Base-by-base conservation (phyloP, 2,113 vertebrate genomes). In the Anolis sagrei region DNA sequence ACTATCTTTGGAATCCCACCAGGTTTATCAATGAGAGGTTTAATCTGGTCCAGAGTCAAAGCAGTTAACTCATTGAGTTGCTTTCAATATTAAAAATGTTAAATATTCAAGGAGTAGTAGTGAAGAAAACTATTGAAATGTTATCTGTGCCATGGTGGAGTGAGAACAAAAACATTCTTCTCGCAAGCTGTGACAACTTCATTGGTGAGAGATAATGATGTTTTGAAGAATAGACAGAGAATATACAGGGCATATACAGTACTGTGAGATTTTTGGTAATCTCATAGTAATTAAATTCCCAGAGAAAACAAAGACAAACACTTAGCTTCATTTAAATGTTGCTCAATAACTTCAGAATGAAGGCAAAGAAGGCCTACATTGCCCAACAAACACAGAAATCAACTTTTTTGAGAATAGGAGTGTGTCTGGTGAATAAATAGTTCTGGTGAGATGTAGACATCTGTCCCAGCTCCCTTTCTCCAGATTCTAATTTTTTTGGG, bases 281-380 rank as follows among this genome's bases (percentile, higher is more conserved):
- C 75, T 72, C 21, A 78, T n/a, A n/a, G 66, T 83, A 87, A 87
- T 87, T 87, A 79, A 32, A 73, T 73, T 76, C n/a, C 51, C 58
- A 54, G 16, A 83, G n/a, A 18, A 87, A 86, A 87, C 64, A 78
- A 87, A 79, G 66, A 70, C 66, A 54, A 16, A 49, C 64, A 69
- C 64, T 49, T 80, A 49, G 39, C 51, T 61, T 25, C 27, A 73
- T 79, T 73, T 80, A 64, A 73, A 87, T 49, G 18, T 78, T 82
- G 80, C 68, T 61, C 49, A 27, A 25, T 29, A 82, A 34, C 32
- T 39, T 82, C 74, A 36, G 51, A 87, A 58, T 77, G 36, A 77
- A 72, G 13, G 68, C 48, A 76, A 69, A 72, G 36, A 18, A 48
- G 34, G 29, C 16, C 48, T 69, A 51, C 5, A 32, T 58, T 69